Conservation (phyloP, 2,888 invertebrate genomes). For the Macropis europaea region DNA sequence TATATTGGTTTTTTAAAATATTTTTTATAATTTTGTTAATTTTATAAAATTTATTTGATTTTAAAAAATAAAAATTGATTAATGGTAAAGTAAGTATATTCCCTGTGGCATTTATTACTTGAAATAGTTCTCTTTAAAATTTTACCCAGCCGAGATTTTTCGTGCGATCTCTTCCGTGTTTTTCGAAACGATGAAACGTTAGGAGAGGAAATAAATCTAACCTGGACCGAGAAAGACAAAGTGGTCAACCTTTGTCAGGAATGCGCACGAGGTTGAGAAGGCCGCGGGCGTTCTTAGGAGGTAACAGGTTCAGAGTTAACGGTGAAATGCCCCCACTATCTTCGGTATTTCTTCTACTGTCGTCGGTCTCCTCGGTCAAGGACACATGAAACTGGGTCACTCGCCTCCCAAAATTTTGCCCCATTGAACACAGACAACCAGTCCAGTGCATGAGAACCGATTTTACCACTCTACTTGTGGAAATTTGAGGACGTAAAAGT, state of each 20-base stretch:
- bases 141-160: no score
- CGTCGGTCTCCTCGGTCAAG: constrained; percentile 75
- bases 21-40: no score
- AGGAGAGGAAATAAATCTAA: constrained; percentile 16
- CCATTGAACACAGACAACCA: background rate
- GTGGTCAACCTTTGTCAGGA: constrained; percentile 37
- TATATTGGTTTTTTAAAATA: no score
- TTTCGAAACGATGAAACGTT: background rate
- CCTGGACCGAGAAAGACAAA: constrained; percentile 21
- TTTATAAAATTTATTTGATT: no score
- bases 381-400: constrained; percentile 75
- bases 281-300: constrained; percentile 63
- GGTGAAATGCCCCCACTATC: constrained; percentile 66
- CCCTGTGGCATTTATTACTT: no score
- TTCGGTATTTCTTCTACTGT: constrained; percentile 58
- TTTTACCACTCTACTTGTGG: background rate
- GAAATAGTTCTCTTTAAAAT: no score
- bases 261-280: constrained; percentile 59
- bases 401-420: constrained; percentile 55
- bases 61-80: no score
- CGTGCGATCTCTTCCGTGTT: background rate
- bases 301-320: constrained; percentile 73
- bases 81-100: no score
- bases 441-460: background rate
- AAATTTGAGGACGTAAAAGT: background rate